Percentiles rank a stretch among this genome's conserved stretches.
These are phyloP conservation scores for Poicephalus gulielmi DNA, from an alignment of 2,113 vertebrate genomes.

Conservation along the genomic window DNA sequence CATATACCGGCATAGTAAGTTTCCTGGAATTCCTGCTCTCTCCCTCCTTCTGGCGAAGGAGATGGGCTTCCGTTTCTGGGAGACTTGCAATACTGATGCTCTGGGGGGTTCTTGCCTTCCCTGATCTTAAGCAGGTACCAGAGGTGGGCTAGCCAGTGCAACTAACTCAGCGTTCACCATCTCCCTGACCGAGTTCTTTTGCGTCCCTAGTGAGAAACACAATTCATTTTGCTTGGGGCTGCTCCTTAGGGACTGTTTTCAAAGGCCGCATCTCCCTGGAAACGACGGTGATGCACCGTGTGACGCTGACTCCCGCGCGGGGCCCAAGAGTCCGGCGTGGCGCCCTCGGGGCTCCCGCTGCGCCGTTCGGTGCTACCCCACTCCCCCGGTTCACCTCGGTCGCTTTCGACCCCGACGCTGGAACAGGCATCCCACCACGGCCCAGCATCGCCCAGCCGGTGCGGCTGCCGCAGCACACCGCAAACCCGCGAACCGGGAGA, in stretches of 20 bases:
- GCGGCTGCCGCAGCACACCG: neutral
- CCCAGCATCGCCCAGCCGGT: neutral
- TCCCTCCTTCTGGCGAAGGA: no score
- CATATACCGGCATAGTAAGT: neutral
- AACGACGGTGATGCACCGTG: neutral
- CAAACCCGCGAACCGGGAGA: neutral
- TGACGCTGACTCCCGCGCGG: neutral
- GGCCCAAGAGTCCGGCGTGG: no score
- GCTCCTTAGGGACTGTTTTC: no score
- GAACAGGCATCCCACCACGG: neutral
- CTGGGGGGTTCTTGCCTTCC: accelerated
- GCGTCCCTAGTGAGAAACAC: neutral
- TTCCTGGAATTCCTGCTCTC: no score
- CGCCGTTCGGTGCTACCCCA: neutral
- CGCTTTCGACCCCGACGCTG: neutral
- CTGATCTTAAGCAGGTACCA: accelerated
- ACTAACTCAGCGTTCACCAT: neutral
- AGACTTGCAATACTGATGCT: accelerated
- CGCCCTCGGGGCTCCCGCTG: neutral
- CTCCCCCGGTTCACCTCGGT: neutral
- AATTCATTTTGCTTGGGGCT: no score
- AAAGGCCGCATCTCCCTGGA: neutral
- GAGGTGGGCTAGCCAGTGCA: accelerated
- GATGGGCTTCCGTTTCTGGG: neutral
- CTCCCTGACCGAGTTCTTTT: neutral